Conservation (phyloP, 2,113 vertebrate genomes). For the Cardinalis cardinalis region DNA sequence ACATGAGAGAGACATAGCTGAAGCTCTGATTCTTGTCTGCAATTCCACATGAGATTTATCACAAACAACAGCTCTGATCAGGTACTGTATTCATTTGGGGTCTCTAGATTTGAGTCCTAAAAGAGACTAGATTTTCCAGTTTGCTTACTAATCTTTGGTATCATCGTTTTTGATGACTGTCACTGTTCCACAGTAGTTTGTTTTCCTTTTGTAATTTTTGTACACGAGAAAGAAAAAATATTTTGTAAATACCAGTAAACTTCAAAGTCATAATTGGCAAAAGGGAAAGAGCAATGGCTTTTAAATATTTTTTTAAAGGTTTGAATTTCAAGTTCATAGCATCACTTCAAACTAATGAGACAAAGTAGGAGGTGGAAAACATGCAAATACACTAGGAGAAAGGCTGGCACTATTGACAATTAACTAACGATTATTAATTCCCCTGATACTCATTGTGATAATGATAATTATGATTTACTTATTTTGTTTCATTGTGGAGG, state of each 20-base stretch:
- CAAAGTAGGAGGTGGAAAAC: neutral
- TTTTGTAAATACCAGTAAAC: neutral
- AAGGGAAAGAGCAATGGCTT: neutral
- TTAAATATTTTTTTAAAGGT: neutral
- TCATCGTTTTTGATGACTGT: neutral
- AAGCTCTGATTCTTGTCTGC: neutral
- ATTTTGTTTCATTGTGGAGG: constrained; percentile 11
- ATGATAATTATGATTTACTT: constrained; percentile 38
- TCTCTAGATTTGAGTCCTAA: neutral
- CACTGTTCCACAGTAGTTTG: neutral
- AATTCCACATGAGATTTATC: neutral
- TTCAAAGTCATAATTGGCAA: neutral
- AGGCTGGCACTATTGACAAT: constrained; percentile 12
- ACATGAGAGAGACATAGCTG: neutral
- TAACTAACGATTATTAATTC: neutral
- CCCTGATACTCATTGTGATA: neutral
- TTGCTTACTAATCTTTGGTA: neutral
- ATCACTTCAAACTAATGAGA: constrained; percentile 17
- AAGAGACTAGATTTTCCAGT: neutral
- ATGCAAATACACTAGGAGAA: constrained; percentile 3
- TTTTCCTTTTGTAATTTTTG: neutral
- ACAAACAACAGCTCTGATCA: constrained; percentile 5
- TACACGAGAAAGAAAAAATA: neutral
- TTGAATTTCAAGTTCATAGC: neutral
- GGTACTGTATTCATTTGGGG: neutral